Base-by-base conservation (phyloP, 2,888 invertebrate genomes). In the Cybosia mesomella region DNA sequence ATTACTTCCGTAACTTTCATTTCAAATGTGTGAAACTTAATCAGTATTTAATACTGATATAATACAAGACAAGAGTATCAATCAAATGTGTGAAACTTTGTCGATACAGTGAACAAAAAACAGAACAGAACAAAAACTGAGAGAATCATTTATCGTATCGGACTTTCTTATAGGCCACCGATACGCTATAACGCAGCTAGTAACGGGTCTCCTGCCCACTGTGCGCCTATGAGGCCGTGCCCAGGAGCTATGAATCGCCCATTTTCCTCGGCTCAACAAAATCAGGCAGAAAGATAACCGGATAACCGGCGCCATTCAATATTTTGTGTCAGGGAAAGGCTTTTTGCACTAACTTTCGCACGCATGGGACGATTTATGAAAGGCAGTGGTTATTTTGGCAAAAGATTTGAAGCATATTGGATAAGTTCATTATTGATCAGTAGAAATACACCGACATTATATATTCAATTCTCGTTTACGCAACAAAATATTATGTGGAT, bases 231-330 rank as follows among this genome's bases (percentile, higher is more conserved):
- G 15, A 39, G 66, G 15, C 55, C 15, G 34, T 54, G 54, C 59
- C 59, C 32, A 61, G 39, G 39, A 54, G 66, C 60, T 66, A 32
- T 60, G 66, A 66, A 61, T 61, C 43, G 57, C 24, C 57, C 57
- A 61, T 61, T 62, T 57, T 54, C 32, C 28, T 58, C 53, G 39
- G 39, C 34, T 61, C 63, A 43, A 66, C 32, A 54, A 67, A 67
- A 58, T 75, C 76, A 70, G 64, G 58, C 63, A 70, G 53, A 76
- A 72, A 78, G 72, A 75, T 72, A 67, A 72, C 49, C 65, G 57
- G 67, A 63, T 71, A 66, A 78, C 75, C 60, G 58, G 59, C 21
- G 5, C 53, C 43, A 49, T 63, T 58, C 36, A 54, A 58, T 61
- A 71, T 71, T 76, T 74, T 65, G 62, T 60, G 61, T 58, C 69